These are phyloP conservation scores for Ichneumoninae sp. DNA, from an alignment of 2,888 invertebrate genomes.

Conservation along the genomic window DNA sequence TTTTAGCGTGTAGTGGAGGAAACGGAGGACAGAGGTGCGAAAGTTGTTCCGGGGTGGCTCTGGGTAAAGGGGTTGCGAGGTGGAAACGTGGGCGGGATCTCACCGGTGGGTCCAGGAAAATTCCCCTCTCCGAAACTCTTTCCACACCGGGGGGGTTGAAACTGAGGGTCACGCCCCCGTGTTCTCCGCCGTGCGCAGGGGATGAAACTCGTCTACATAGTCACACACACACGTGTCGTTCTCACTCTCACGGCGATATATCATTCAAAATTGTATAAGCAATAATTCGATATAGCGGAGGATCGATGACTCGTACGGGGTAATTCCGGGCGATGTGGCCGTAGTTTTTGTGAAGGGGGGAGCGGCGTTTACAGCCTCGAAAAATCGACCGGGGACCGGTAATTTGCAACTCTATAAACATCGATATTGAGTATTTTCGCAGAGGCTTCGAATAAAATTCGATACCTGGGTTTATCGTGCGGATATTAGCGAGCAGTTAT, in stretches of 20 bases:
- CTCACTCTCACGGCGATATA: background rate
- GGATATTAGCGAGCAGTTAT: too few relatives aligned
- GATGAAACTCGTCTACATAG: slow-evolving; percentile 38
- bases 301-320: slow-evolving; percentile 10
- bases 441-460: too few relatives aligned
- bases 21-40: slow-evolving; percentile 23
- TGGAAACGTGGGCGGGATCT: slow-evolving; percentile 70
- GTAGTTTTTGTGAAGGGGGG: background rate
- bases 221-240: background rate
- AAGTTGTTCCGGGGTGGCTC: slow-evolving; percentile 44
- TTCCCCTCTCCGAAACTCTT: slow-evolving; percentile 45
- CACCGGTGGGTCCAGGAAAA: slow-evolving; percentile 65
- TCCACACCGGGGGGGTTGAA: slow-evolving; percentile 51
- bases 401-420: too few relatives aligned
- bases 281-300: slow-evolving; percentile 39
- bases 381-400: too few relatives aligned
- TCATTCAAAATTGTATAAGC: slow-evolving; percentile 22
- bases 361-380: too few relatives aligned
- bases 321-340: background rate
- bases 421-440: too few relatives aligned
- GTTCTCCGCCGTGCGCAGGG: slow-evolving; percentile 38
- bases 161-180: slow-evolving; percentile 64
- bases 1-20: background rate
- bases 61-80: slow-evolving; percentile 49
- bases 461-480: too few relatives aligned